A percentile compares a stretch with the other conserved stretches of the same genome.
Conservation (phyloP, 2,888 invertebrate species). For the Agriopis aurantiaria region DNA sequence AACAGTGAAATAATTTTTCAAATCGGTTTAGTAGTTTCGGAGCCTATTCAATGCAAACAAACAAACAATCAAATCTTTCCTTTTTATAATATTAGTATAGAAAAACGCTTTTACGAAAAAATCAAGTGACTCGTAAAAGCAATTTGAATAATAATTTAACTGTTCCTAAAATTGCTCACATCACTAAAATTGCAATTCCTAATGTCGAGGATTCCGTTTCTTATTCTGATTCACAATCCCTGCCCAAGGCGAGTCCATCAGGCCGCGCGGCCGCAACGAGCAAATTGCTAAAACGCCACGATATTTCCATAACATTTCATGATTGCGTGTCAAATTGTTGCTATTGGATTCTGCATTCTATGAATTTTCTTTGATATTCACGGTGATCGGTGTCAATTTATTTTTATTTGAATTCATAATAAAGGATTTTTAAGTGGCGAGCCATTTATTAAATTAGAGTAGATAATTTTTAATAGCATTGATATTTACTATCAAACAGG, state of each 20-base stretch:
- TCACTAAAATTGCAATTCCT: constrained; percentile 27
- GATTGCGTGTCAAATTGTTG: constrained; percentile 70
- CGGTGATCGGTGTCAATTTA: constrained; percentile 34
- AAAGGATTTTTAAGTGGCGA: background rate
- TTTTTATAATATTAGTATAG: too few species aligned
- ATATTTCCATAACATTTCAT: constrained; percentile 60
- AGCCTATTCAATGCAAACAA: too few species aligned
- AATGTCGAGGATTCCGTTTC: constrained; percentile 39
- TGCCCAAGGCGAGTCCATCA: constrained; percentile 62
- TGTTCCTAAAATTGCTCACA: constrained; percentile 17
- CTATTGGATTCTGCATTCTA: constrained; percentile 56
- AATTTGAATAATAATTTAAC: background rate
- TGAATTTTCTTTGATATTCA: constrained; percentile 47
- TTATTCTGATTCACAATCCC: constrained; percentile 55
- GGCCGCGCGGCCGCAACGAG: constrained; percentile 48
- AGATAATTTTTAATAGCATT: background rate
- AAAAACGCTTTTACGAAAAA: too few species aligned
- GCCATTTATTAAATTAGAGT: background rate
- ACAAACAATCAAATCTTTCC: too few species aligned
- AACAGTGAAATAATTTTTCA: too few species aligned
- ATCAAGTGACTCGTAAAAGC: too few species aligned
- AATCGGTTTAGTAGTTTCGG: too few species aligned
- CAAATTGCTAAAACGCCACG: constrained; percentile 62
- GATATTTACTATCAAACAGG: background rate
- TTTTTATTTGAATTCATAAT: constrained; percentile 28